Evolutionary conservation across 2,888 invertebrate species (phyloP), one percentile per base, ranked within the genome.

Genomic region (Leucozona laternaria): DNA sequence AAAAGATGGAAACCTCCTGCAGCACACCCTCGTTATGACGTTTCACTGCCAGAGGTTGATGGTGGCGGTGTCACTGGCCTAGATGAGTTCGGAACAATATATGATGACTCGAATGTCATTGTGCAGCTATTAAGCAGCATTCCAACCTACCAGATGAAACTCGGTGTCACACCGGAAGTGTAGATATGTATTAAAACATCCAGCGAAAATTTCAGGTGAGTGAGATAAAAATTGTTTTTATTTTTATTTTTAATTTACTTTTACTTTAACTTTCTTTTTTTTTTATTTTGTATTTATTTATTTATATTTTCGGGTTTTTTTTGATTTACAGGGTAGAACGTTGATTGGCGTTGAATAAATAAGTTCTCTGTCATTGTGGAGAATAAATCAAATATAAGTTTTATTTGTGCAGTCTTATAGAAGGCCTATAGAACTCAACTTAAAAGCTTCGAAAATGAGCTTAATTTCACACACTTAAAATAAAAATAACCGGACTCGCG

Each of bases 101-200:
- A n/a, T n/a, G 95, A 95, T 66, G 94, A 94, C 88, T 93, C 95
- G 3, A 95, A 95, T 89, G 95, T 97, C 88, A 95, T 97, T 60
- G 95, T 96, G 4, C 96, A 96, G 89, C 94, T 98, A 57, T 96
- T 97, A 8, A 95, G 96, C 50, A 95, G 96, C 91, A 98, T 98
- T n/a, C n/a, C n/a, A n/a, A n/a, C n/a, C n/a, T n/a, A 20, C 95
- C 97, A 80, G 98, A 98, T 90, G 98, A 98, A 1, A 98, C 98
- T 8, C 94, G 97, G 79, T 99, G 98, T 92, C 94, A 97, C 66
- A 94, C 95, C 0, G 97, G 97, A 48, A 96, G 96, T 89, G 93
- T 97, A 84, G 98, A 98, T 91, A 97, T 98, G 95, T 98, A 98
- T 10, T 0, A 8, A 13, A 4, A 4, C 93, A 97, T 98, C 90